Evolutionary conservation across 2,888 invertebrate genomes (phyloP).

Genomic region (Zele albiditarsus): DNA sequence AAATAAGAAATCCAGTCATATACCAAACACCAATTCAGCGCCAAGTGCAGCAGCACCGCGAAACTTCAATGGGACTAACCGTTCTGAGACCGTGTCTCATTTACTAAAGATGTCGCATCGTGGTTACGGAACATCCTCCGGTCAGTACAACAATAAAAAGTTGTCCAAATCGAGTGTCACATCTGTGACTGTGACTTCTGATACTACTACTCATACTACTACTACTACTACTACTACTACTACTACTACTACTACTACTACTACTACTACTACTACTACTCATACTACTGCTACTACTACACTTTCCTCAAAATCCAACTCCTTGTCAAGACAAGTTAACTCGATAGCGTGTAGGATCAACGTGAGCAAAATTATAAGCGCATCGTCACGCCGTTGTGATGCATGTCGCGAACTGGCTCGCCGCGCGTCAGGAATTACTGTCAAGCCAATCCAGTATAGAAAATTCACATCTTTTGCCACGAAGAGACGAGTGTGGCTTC

Average conservation of each 20-base stretch:
- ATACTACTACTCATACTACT: not conserved
- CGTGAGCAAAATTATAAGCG: not conserved
- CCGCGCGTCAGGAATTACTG: constrained; percentile 19
- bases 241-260: not conserved
- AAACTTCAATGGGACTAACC: constrained; percentile 69
- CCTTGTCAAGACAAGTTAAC: constrained; percentile 35
- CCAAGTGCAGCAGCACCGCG: constrained; percentile 68
- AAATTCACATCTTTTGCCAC: not conserved
- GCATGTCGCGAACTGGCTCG: constrained; percentile 35
- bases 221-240: not conserved
- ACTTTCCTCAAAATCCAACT: constrained; percentile 30
- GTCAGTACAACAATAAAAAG: constrained; percentile 58
- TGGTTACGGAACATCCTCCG: constrained; percentile 79
- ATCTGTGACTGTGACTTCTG: not conserved
- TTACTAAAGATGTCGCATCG: constrained; percentile 82
- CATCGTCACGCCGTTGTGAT: constrained; percentile 36
- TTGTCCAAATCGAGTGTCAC: constrained; percentile 29
- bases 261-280: not conserved
- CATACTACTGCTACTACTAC: not conserved
- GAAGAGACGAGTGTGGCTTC: constrained; percentile 29
- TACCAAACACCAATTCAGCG: constrained; percentile 45
- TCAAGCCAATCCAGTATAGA: not conserved
- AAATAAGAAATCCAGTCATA: constrained; percentile 47
- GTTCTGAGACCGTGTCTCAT: constrained; percentile 76
- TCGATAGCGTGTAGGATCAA: not conserved